A percentile compares a stretch with the other conserved stretches of the same genome.
phyloP scores from a whole-genome alignment of 2,888 invertebrate genomes.

The Drosophila melanosoma region DNA sequence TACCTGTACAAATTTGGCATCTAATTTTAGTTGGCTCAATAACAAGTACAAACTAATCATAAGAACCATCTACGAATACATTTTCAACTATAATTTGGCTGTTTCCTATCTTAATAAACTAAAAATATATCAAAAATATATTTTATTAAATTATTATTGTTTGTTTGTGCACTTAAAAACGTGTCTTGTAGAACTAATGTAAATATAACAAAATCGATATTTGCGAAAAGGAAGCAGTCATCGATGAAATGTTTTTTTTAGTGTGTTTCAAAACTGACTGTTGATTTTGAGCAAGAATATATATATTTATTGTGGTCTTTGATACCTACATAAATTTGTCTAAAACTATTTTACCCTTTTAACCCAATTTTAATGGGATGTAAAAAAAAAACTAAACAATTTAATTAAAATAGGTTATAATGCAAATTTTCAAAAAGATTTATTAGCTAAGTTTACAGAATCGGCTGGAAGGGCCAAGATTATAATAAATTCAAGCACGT shows the following conservation, averaged over 20 bases:
- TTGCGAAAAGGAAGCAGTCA: background rate
- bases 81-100: background rate
- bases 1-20: constrained; percentile 21
- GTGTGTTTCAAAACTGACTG: background rate
- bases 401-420: constrained; percentile 13
- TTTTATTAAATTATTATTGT: background rate
- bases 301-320: background rate
- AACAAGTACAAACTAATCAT: background rate
- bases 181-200: background rate
- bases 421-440: constrained; percentile 12
- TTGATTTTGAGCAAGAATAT: background rate
- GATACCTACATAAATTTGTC: background rate
- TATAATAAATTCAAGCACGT: constrained; percentile 6
- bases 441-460: background rate
- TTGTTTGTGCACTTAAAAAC: background rate
- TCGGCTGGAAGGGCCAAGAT: background rate
- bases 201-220: background rate
- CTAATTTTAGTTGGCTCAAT: constrained; percentile 16
- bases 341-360: background rate
- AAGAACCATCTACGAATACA: background rate
- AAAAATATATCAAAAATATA: background rate
- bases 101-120: background rate
- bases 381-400: constrained; percentile 6
- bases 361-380: background rate
- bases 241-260: background rate